Conservation (phyloP, 2,888 invertebrate genomes). For the Corythucha ciliata region DNA sequence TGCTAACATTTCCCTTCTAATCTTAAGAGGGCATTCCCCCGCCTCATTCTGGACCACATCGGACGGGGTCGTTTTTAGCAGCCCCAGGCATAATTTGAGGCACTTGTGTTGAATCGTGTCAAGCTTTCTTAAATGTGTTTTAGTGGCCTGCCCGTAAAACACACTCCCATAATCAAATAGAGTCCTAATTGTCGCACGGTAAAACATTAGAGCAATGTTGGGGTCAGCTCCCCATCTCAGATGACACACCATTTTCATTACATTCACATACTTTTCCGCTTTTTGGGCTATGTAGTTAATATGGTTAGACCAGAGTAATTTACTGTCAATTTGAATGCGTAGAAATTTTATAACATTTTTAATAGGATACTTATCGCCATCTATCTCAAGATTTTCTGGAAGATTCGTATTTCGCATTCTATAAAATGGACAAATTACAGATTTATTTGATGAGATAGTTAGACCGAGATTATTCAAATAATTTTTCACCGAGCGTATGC, state of each 20-base stretch:
- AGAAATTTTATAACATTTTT: slow-evolving; percentile 1
- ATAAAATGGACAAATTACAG: slow-evolving; percentile 7
- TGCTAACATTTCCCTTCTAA: no score
- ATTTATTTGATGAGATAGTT: slow-evolving; percentile 6
- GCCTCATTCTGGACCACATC: no score
- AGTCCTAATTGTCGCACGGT: background rate
- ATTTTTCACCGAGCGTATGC: background rate
- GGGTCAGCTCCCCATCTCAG: slow-evolving; percentile 9
- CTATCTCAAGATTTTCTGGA: background rate
- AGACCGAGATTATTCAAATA: slow-evolving; percentile 1
- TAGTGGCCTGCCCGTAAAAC: background rate
- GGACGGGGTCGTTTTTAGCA: no score
- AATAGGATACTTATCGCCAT: slow-evolving; percentile 5
- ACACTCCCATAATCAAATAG: slow-evolving; percentile 5
- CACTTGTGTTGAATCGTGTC: no score
- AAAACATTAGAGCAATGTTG: slow-evolving; percentile 4
- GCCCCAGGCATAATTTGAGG: no score
- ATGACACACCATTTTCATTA: background rate
- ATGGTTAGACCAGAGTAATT: slow-evolving; percentile 1
- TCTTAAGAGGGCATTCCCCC: no score
- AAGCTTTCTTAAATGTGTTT: background rate
- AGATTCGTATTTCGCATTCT: slow-evolving; percentile 16
- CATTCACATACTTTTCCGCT: background rate
- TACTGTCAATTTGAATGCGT: slow-evolving; percentile 1
- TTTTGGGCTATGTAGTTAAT: slow-evolving; percentile 4